phyloP scores from a whole-genome alignment of 2,797 vertebrate species.

The Lemur catta region DNA sequence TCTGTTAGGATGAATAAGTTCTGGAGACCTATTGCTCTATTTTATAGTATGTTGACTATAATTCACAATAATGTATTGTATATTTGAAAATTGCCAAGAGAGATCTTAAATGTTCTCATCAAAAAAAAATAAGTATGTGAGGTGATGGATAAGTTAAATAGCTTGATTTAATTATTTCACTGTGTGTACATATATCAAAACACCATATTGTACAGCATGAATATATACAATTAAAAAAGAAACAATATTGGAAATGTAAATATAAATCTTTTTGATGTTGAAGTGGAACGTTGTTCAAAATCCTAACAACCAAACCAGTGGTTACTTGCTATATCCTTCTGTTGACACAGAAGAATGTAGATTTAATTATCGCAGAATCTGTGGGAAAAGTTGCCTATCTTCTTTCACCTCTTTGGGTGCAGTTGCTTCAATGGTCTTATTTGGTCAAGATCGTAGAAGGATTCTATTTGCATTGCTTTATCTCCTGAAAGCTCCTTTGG shows the following conservation, averaged over 20 bases:
- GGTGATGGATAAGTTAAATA: not conserved
- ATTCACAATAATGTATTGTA: not conserved
- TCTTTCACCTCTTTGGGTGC: not conserved
- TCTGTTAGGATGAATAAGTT: not conserved
- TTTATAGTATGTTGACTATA: not conserved
- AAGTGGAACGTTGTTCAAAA: not conserved
- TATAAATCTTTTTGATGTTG: not conserved
- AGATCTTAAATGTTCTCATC: not conserved
- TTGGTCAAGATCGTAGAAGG: not conserved
- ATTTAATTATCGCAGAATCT: not conserved
- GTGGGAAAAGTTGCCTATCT: constrained; percentile 47
- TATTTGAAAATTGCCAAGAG: not conserved
- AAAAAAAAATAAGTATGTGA: not conserved
- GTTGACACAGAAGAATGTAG: not conserved
- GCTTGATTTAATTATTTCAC: not conserved
- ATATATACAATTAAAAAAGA: not conserved
- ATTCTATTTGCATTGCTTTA: not conserved
- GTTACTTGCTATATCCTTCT: not conserved
- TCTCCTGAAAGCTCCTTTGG: not conserved
- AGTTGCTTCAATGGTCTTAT: not conserved
- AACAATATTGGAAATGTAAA: constrained; percentile 34
- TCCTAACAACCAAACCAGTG: not conserved
- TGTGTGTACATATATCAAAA: not conserved
- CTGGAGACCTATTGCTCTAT: not conserved
- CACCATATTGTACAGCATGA: not conserved